Conservation (phyloP, 1,140 invertebrate genomes). For the Pentalonia nigronervosa region DNA sequence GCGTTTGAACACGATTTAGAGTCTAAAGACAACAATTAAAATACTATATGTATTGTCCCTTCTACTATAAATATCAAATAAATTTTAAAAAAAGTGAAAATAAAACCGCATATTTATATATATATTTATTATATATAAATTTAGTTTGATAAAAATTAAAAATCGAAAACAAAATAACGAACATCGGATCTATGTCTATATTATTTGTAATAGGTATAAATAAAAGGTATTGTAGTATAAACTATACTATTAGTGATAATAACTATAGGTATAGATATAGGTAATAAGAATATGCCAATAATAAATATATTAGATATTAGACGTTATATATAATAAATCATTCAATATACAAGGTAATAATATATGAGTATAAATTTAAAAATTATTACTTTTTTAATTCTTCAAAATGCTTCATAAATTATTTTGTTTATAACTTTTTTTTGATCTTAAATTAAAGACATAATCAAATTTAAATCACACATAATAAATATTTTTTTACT, state of each 20-base stretch:
- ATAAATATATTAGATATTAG: too few species aligned
- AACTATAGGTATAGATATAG: too few species aligned
- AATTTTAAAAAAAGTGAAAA: slow-evolving; percentile 14
- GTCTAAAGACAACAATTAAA: neutral
- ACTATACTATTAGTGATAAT: too few species aligned
- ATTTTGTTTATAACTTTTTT: too few species aligned
- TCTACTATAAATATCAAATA: neutral
- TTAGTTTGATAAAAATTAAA: neutral
- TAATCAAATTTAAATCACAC: neutral
- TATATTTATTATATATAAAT: neutral
- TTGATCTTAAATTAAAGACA: neutral
- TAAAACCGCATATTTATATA: neutral
- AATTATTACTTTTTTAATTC: too few species aligned
- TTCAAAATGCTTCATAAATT: too few species aligned
- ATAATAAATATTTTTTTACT: neutral
- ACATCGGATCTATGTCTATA: neutral
- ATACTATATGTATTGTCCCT: neutral
- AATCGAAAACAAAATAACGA: neutral
- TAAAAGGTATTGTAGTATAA: too few species aligned
- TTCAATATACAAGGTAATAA: too few species aligned
- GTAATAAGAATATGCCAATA: too few species aligned
- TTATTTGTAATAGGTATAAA: neutral
- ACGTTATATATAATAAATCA: too few species aligned
- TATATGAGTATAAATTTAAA: too few species aligned
- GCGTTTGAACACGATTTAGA: neutral